Conservation (phyloP, 2,113 vertebrate species). For the Macquaria australasica region DNA sequence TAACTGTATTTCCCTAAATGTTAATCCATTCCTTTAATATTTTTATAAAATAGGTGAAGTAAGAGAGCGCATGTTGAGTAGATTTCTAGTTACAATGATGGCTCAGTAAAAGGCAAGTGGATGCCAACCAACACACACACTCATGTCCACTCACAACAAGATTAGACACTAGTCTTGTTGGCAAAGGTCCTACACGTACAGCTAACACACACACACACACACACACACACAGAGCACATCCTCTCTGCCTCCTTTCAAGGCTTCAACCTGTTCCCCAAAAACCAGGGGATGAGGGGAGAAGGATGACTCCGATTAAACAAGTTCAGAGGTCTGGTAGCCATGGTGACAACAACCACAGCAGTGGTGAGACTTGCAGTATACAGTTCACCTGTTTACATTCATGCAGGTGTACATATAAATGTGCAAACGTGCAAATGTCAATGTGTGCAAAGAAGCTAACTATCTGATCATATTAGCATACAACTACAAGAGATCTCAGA, state of each 20-base stretch:
- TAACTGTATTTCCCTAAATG: not conserved
- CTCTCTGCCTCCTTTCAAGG: not conserved
- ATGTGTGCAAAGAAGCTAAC: not conserved
- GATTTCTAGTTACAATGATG: not conserved
- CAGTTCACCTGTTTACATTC: not conserved
- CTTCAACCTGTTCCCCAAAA: constrained; percentile 3
- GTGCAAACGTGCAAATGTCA: not conserved
- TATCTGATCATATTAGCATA: constrained; percentile 25
- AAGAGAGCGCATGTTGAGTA: not conserved
- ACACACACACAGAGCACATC: not conserved
- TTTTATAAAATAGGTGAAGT: not conserved
- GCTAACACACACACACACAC: not conserved
- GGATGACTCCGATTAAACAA: constrained; percentile 2
- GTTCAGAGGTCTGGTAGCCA: constrained; percentile 21
- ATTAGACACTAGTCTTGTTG: not conserved
- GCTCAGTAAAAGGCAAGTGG: not conserved
- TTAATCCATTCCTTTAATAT: not conserved
- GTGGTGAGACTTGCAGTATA: not conserved
- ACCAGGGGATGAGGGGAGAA: not conserved
- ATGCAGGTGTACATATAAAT: not conserved
- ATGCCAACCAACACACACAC: constrained; percentile 1
- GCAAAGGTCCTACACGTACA: too few species aligned
- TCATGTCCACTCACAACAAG: not conserved
- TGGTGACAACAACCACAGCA: not conserved
- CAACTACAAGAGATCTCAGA: not conserved